phyloP scores from a whole-genome alignment of 2,113 vertebrate genomes.

The Clupea harengus region DNA sequence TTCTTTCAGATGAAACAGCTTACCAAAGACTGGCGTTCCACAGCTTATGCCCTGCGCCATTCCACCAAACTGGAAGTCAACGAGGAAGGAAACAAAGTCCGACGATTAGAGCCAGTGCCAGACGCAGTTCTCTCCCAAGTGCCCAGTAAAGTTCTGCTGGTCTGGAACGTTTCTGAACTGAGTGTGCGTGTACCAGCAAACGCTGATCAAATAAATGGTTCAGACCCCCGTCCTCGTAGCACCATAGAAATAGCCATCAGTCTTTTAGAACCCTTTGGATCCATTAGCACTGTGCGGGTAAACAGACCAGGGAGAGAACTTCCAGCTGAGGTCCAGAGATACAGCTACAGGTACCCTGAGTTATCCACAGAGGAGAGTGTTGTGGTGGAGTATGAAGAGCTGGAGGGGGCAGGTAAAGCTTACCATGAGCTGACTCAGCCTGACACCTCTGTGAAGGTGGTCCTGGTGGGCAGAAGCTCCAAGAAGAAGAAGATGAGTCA shows the following conservation, averaged over 20 bases:
- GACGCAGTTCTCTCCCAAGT: constrained; percentile 48
- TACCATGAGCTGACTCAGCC: constrained; percentile 45
- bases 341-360: constrained; percentile 51
- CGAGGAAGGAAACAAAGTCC: constrained; percentile 52
- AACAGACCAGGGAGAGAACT: constrained; percentile 53
- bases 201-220: not conserved
- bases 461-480: constrained; percentile 44
- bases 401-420: constrained; percentile 50
- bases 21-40: constrained; percentile 55
- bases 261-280: constrained; percentile 49
- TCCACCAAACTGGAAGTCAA: constrained; percentile 52
- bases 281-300: constrained; percentile 47
- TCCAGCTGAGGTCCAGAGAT: constrained; percentile 49
- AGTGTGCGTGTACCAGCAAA: not conserved
- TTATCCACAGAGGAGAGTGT: constrained; percentile 47
- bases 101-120: constrained; percentile 44
- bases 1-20: constrained; percentile 48
- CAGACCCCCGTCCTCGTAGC: constrained; percentile 26
- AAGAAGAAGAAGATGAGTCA: constrained; percentile 40
- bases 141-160: constrained; percentile 46
- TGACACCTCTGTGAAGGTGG: constrained; percentile 35
- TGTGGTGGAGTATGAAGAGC: constrained; percentile 53
- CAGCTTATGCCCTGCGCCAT: constrained; percentile 46
- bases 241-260: constrained; percentile 46
- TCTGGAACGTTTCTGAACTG: constrained; percentile 49